phyloP scores from a whole-genome alignment of 2,888 invertebrate genomes.

The Mimachlamys varia region DNA sequence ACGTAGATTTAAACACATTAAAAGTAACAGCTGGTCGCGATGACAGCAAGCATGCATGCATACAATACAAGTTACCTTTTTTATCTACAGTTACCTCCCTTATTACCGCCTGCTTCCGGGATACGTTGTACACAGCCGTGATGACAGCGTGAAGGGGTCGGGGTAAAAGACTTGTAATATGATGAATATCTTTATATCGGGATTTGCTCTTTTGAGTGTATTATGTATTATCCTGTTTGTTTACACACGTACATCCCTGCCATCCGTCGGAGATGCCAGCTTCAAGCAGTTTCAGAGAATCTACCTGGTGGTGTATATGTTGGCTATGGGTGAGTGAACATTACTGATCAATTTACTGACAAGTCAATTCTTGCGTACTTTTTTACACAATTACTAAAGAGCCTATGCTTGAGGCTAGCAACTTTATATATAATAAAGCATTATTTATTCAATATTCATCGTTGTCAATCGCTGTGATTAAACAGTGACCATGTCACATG shows the following conservation, averaged over 20 bases:
- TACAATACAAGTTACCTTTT: too few species aligned
- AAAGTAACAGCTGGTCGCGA: too few species aligned
- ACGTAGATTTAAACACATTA: too few species aligned
- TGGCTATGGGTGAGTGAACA: slow-evolving; percentile 81
- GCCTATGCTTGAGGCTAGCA: not conserved
- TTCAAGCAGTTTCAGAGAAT: slow-evolving; percentile 81
- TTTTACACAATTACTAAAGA: too few species aligned
- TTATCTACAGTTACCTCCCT: not conserved
- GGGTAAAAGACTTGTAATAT: not conserved
- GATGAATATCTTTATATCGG: slow-evolving; percentile 77
- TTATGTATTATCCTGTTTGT: slow-evolving; percentile 80
- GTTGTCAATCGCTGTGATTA: too few species aligned
- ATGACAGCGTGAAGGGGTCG: not conserved
- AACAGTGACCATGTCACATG: too few species aligned
- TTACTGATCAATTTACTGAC: not conserved
- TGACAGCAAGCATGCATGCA: too few species aligned
- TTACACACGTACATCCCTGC: slow-evolving; percentile 78
- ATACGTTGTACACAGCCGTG: not conserved
- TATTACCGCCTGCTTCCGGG: not conserved
- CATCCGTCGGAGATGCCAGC: slow-evolving; percentile 75
- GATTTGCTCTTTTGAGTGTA: slow-evolving; percentile 73
- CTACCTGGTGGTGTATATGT: slow-evolving; percentile 82
- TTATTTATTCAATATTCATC: not conserved
- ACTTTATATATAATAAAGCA: not conserved
- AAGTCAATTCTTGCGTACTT: not conserved